A percentile compares a stretch with the other conserved stretches of the same genome.
Conservation (phyloP, 2,113 vertebrate genomes). For the Ceyx melanurus region DNA sequence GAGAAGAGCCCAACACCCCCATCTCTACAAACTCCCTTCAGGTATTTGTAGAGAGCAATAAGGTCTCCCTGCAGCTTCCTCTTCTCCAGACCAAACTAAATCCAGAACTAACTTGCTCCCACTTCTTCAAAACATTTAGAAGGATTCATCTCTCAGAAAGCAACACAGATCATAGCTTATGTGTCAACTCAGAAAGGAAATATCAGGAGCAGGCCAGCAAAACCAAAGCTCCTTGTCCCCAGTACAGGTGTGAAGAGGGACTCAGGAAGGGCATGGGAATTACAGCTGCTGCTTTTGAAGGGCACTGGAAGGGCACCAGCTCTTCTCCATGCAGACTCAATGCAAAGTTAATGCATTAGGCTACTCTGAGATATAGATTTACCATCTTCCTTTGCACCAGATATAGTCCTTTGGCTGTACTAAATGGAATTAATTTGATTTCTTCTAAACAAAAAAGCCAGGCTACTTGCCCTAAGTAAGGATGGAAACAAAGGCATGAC, state of each 20-base stretch:
- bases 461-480: background rate
- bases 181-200: background rate
- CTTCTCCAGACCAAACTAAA: too few relatives aligned
- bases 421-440: background rate
- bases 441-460: background rate
- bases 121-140: background rate
- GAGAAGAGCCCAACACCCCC: too few relatives aligned
- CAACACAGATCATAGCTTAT: background rate
- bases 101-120: background rate
- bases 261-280: background rate
- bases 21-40: too few relatives aligned
- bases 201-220: background rate
- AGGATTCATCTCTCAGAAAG: background rate
- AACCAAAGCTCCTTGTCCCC: background rate
- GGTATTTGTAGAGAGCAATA: too few relatives aligned
- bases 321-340: background rate
- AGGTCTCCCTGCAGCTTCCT: too few relatives aligned
- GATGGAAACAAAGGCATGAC: background rate
- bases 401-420: background rate
- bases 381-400: background rate
- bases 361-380: background rate
- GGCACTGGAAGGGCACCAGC: background rate
- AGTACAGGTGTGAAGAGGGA: background rate
- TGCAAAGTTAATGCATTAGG: background rate
- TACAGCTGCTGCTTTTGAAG: background rate